Evolutionary conservation across 2,888 invertebrate genomes (phyloP).

Genomic region (Palloptera scutellata): DNA sequence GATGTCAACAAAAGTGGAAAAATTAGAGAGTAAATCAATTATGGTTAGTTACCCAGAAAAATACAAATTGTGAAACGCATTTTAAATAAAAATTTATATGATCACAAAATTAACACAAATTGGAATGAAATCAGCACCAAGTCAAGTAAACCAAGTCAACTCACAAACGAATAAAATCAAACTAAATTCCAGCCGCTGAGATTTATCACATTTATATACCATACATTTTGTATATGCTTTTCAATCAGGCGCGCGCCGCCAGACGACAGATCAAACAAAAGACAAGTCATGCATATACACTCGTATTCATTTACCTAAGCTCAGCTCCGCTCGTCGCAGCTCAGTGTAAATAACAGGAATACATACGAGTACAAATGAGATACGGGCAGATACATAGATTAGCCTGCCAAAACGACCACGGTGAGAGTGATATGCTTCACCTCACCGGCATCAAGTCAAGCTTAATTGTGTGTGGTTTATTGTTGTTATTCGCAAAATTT

Average conservation of each 20-base stretch:
- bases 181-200: slow-evolving; percentile 49
- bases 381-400: no score
- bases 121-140: background rate
- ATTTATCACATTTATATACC: slow-evolving; percentile 52
- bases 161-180: slow-evolving; percentile 41
- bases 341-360: no score
- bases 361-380: no score
- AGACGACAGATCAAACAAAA: no score
- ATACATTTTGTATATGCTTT: no score
- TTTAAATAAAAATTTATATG: slow-evolving; percentile 40
- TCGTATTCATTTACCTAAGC: no score
- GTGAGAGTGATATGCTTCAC: background rate
- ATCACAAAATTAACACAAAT: slow-evolving; percentile 7
- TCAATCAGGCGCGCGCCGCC: no score
- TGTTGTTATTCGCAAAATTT: background rate
- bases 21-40: no score
- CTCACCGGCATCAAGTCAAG: slow-evolving; percentile 3
- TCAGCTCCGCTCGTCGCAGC: no score
- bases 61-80: slow-evolving; percentile 55
- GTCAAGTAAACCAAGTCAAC: slow-evolving; percentile 37
- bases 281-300: no score
- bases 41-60: slow-evolving; percentile 47
- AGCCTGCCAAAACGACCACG: no score
- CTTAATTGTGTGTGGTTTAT: slow-evolving; percentile 2
- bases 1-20: no score